Base-by-base conservation (phyloP, 2,113 vertebrate species). In the Euleptes europaea region DNA sequence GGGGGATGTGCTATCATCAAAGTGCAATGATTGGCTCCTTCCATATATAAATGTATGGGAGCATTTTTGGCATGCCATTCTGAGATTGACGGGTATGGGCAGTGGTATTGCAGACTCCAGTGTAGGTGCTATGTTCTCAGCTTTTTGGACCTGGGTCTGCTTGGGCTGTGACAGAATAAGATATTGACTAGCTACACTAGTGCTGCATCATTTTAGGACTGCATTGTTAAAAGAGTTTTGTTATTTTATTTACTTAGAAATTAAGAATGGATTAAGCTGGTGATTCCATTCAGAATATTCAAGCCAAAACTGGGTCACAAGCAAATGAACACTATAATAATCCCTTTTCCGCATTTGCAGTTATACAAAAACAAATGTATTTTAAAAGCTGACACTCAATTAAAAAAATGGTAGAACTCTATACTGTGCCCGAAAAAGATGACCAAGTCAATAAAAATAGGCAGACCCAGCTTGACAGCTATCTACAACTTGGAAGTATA, bases 341-440 rank as follows among this genome's bases (percentile, higher is more conserved):
- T 83, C 90, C 93, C 90, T 88, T 93, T 92, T 93, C 91, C 91
- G 91, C 90, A 89, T 93, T 94, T 92, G 90, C 88, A 91, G 84
- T 88, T 95, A 91, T 86, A 94, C 91, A 93, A 89, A 90, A 93
- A 88, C 85, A 94, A 90, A 90, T 81, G 54, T 91, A 93, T 91
- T 88, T 91, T 91, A 91, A 92, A 88, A 84, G 80, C 83, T 89
- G 84, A 93, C 93, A 92, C 89, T 93, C 90, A 92, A 86, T 91
- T 93, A 80, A 91, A 95, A 76, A 94, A 93, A 88, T n/a, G 93
- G 82, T 80, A 91, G 90, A 95, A 93, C 70, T 84, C 84, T 91
- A 93, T 92, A 93, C 89, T 90, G 91, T 66, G 84, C 90, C 86
- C 91, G 88, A 92, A 76, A 92, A 93, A 93, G 90, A 95, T 90